A percentile compares a stretch with the other conserved stretches of the same genome.
Conservation (phyloP, 2,113 vertebrate species). For the Macroglossus sobrinus region DNA sequence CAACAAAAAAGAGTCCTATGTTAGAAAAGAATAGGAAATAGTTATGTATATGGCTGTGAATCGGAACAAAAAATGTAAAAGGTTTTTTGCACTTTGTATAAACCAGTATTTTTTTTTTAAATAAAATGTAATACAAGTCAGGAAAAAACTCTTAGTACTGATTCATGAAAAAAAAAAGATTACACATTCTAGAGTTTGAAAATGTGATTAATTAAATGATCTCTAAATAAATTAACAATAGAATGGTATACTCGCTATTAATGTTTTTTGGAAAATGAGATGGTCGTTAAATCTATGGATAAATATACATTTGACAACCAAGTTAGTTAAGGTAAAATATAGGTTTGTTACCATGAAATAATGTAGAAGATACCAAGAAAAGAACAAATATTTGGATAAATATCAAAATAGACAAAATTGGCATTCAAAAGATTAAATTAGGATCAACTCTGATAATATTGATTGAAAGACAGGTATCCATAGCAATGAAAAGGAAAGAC, state of each 20-base stretch:
- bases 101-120: constrained; percentile 24
- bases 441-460: not conserved
- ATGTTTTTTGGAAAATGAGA: not conserved
- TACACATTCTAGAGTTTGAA: not conserved
- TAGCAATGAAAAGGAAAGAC: not conserved
- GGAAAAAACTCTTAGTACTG: not conserved
- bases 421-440: not conserved
- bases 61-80: constrained; percentile 62
- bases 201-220: not conserved
- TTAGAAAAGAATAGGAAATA: constrained; percentile 73
- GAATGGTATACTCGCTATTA: not conserved
- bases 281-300: not conserved
- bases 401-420: not conserved
- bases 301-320: not conserved
- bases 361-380: not conserved
- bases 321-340: not conserved
- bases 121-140: constrained; percentile 35
- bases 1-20: constrained; percentile 61
- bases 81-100: constrained; percentile 46
- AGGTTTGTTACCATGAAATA: not conserved
- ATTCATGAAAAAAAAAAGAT: not conserved
- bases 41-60: constrained; percentile 71
- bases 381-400: not conserved
- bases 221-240: not conserved
- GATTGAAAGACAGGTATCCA: not conserved